Percentiles rank a stretch among this genome's conserved stretches.
Evolutionary conservation across 2,888 invertebrate genomes (phyloP).

Genomic region (Netelia inedita): DNA sequence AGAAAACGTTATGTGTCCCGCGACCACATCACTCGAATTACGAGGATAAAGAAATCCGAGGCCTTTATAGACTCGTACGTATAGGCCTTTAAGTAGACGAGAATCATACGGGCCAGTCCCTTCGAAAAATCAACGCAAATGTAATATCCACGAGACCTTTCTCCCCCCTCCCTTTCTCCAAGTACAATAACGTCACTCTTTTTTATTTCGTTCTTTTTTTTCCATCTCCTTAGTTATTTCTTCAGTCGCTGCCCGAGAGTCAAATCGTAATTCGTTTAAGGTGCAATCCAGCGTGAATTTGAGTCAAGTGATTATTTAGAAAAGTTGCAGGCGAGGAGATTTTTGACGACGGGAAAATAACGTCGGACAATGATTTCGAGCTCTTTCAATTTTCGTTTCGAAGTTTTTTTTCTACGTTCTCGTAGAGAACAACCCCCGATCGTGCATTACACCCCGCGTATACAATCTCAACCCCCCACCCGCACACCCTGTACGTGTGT

Average conservation of each 20-base stretch:
- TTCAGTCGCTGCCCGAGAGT: slow-evolving; percentile 19
- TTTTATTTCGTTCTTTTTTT: slow-evolving; percentile 1
- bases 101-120: slow-evolving; percentile 35
- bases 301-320: slow-evolving; percentile 48
- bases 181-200: slow-evolving; percentile 25
- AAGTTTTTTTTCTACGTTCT: not conserved
- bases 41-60: slow-evolving; percentile 61
- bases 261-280: slow-evolving; percentile 56
- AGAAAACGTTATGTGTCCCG: slow-evolving; percentile 7
- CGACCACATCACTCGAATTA: slow-evolving; percentile 57
- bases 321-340: not conserved
- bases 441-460: no score
- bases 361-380: not conserved
- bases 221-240: slow-evolving; percentile 21
- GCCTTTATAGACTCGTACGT: slow-evolving; percentile 9
- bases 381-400: not conserved
- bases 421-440: not conserved
- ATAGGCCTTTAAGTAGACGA: slow-evolving; percentile 6
- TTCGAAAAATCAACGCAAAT: slow-evolving; percentile 57
- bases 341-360: not conserved
- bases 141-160: slow-evolving; percentile 48
- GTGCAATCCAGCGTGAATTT: slow-evolving; percentile 62
- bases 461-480: not conserved
- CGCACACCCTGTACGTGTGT: slow-evolving; percentile 3
- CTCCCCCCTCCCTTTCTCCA: not conserved